phyloP scores from a whole-genome alignment of 37 sponge, comb jelly and placozoan species.

The Oopsacas minuta region DNA sequence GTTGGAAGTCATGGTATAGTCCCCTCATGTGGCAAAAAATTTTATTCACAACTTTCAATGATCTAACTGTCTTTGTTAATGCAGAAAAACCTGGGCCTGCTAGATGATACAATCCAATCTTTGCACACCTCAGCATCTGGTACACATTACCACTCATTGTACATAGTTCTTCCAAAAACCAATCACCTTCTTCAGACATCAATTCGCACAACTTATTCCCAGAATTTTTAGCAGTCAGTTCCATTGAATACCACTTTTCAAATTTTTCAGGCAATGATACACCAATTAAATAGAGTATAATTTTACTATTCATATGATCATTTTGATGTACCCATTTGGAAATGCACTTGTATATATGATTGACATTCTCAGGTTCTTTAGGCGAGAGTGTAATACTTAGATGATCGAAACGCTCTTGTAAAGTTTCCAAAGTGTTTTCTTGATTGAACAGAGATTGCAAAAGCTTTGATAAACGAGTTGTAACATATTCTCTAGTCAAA shows the following conservation, averaged over 20 bases:
- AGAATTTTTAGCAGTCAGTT: conserved; percentile 46
- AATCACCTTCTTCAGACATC: conserved; percentile 77
- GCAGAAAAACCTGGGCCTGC: neutral
- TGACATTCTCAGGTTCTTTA: neutral
- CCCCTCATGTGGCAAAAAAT: neutral
- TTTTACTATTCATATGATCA: neutral
- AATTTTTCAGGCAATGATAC: neutral
- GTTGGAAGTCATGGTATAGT: neutral
- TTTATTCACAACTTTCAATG: neutral
- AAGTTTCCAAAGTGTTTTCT: neutral
- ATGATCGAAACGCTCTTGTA: neutral
- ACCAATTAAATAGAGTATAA: neutral
- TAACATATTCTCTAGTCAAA: neutral
- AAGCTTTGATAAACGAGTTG: neutral
- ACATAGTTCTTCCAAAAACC: conserved; percentile 93
- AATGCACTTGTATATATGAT: neutral
- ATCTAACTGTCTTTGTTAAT: neutral
- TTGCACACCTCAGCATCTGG: conserved; percentile 35
- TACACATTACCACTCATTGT: conserved; percentile 86
- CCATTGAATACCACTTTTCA: conserved; percentile 63
- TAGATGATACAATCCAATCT: neutral
- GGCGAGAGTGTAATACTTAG: neutral
- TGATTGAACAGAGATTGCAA: neutral
- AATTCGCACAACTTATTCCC: conserved; percentile 46
- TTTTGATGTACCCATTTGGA: neutral